Percentiles rank a stretch among this genome's conserved stretches.
Conservation (phyloP, 2,113 vertebrate genomes). For the Vidua macroura region DNA sequence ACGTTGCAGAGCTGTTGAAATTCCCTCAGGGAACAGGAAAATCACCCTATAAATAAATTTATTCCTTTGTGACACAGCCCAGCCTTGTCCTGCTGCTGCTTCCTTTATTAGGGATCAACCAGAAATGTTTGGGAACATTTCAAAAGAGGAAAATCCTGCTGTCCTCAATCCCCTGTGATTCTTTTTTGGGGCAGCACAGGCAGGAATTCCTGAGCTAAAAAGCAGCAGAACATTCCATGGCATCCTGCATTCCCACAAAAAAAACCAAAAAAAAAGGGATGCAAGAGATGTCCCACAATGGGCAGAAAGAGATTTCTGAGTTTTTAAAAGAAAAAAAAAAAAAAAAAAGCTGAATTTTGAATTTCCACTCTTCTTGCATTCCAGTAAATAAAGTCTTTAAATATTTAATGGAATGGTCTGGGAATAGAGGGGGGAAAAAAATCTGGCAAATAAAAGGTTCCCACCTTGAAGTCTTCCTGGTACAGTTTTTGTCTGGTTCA, state of each 20-base stretch:
- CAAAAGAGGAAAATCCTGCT: not conserved
- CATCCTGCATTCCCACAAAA: not conserved
- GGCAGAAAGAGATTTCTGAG: not conserved
- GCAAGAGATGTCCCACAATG: too few species aligned
- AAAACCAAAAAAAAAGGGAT: not conserved
- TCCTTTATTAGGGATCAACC: not conserved
- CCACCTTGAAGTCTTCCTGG: not conserved
- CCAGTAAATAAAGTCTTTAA: not conserved
- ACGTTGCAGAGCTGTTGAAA: not conserved
- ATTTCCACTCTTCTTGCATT: not conserved
- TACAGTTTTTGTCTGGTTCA: not conserved
- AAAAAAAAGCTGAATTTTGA: not conserved
- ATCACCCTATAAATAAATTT: not conserved
- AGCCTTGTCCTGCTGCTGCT: not conserved
- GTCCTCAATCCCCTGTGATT: not conserved
- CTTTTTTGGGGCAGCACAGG: not conserved
- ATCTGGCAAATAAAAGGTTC: not conserved
- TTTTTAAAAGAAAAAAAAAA: not conserved
- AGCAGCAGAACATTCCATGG: not conserved
- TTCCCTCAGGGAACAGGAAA: not conserved
- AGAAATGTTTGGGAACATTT: not conserved
- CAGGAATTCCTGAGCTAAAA: not conserved
- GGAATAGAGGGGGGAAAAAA: not conserved
- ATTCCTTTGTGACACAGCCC: not conserved
- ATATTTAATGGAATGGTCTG: not conserved